phyloP scores from a whole-genome alignment of 1,140 invertebrate genomes.

The Leptopilina clavipes region DNA sequence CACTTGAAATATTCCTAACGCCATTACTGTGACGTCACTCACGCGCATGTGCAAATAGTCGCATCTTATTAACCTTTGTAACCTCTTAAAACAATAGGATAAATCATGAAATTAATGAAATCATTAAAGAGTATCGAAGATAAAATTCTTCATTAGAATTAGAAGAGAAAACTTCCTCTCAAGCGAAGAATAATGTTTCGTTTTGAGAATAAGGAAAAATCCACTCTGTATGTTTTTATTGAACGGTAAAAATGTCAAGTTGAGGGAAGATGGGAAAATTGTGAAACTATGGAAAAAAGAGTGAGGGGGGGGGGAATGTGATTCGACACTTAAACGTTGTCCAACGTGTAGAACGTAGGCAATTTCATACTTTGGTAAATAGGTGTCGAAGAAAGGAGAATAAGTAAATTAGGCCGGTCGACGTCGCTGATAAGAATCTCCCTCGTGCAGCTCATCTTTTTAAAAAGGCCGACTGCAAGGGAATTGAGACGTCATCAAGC shows the following conservation, averaged over 20 bases:
- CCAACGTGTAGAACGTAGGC: constrained; percentile 43
- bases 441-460: constrained; percentile 56
- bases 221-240: no score
- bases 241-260: background rate
- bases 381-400: constrained; percentile 63
- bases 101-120: no score
- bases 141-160: no score
- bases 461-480: constrained; percentile 56
- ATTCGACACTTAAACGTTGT: background rate
- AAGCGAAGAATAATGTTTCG: no score
- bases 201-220: no score
- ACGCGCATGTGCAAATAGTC: no score
- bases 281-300: background rate
- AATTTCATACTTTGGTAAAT: constrained; percentile 72
- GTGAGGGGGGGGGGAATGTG: background rate
- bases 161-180: no score
- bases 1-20: no score
- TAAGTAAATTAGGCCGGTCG: constrained; percentile 73
- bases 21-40: no score
- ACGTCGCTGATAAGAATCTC: constrained; percentile 69
- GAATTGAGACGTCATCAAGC: constrained; percentile 69
- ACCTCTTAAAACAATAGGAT: no score
- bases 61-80: no score
- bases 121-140: no score
- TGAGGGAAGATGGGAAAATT: background rate